These are phyloP conservation scores for Chironomus striatipennis DNA, from an alignment of 1,140 invertebrate genomes.

Conservation along the genomic window DNA sequence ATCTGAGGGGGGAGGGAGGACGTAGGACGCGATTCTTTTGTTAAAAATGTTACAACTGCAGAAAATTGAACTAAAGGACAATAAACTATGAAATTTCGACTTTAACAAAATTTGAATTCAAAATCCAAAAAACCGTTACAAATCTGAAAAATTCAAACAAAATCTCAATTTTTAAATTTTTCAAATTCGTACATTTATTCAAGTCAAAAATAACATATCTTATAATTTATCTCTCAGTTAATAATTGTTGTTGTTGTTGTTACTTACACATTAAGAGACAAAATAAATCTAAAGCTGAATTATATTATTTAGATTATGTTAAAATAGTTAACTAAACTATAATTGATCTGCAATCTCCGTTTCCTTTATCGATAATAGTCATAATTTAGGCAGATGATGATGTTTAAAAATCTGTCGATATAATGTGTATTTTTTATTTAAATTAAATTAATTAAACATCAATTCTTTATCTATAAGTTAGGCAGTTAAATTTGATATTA, in stretches of 20 bases:
- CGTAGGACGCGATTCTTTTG: too few species aligned
- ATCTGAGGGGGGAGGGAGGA: too few species aligned
- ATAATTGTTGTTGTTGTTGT: not conserved
- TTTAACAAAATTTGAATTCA: too few species aligned
- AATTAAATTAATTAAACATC: too few species aligned
- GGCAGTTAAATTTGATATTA: too few species aligned
- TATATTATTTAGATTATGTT: not conserved
- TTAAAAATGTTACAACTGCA: too few species aligned
- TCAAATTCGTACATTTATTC: conserved; percentile 14
- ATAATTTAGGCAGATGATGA: not conserved
- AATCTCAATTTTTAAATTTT: not conserved
- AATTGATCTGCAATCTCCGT: conserved; percentile 4
- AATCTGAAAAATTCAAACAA: not conserved
- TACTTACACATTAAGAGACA: not conserved
- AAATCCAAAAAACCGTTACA: too few species aligned
- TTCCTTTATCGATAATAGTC: not conserved
- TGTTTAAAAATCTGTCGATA: not conserved
- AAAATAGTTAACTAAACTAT: not conserved
- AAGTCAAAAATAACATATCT: not conserved
- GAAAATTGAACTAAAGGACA: too few species aligned
- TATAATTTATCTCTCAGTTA: not conserved
- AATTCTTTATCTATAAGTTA: too few species aligned
- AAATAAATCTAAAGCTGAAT: not conserved
- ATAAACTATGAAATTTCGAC: too few species aligned
- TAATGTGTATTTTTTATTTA: too few species aligned